These are phyloP conservation scores for Blennius ocellaris DNA, from an alignment of 2,113 vertebrate species.

Conservation along the genomic window DNA sequence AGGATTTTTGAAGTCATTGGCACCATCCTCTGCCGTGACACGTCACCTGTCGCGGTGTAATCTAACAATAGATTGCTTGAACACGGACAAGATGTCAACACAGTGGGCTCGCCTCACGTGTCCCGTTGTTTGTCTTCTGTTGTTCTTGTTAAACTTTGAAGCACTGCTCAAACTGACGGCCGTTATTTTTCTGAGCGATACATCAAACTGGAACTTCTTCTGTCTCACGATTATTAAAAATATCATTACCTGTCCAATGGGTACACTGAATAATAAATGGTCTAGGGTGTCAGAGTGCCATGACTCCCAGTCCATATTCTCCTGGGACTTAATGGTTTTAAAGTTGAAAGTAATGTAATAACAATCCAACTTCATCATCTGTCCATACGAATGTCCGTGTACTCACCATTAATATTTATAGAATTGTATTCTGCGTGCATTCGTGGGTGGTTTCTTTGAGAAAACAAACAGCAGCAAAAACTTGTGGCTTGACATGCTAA, in stretches of 20 bases:
- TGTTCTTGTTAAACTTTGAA: slow-evolving; percentile 19
- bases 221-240: slow-evolving; percentile 3
- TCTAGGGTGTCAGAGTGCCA: too few relatives aligned
- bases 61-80: not conserved
- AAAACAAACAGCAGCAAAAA: too few relatives aligned
- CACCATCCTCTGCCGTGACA: not conserved
- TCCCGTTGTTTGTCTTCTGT: not conserved
- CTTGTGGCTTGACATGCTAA: too few relatives aligned
- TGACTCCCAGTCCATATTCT: too few relatives aligned
- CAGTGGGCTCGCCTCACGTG: not conserved
- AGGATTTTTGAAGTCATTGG: too few relatives aligned
- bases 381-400: too few relatives aligned
- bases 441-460: too few relatives aligned
- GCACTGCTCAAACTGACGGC: not conserved
- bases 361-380: too few relatives aligned
- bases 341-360: too few relatives aligned
- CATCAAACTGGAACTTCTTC: not conserved
- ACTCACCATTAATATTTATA: too few relatives aligned
- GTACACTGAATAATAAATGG: slow-evolving; percentile 3
- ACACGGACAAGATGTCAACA: slow-evolving; percentile 7
- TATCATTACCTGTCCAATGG: slow-evolving; percentile 1
- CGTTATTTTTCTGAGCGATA: slow-evolving; percentile 8
- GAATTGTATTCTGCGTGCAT: too few relatives aligned
- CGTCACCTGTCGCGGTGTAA: not conserved
- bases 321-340: too few relatives aligned